phyloP scores from a whole-genome alignment of 2,888 invertebrate genomes.

The Megamerina dolium region DNA sequence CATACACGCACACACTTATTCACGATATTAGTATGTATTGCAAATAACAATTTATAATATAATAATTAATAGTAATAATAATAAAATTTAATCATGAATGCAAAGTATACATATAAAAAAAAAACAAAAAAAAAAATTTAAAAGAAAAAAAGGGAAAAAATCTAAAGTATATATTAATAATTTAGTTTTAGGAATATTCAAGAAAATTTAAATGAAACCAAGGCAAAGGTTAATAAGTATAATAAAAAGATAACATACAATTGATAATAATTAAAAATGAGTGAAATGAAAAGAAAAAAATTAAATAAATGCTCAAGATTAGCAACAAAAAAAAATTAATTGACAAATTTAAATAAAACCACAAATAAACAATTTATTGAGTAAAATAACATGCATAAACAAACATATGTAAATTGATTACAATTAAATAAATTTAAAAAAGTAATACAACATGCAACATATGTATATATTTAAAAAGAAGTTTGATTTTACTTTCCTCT shows the following conservation, averaged over 20 bases:
- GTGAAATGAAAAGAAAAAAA: background rate
- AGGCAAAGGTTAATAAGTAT: background rate
- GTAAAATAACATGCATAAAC: conserved; percentile 20
- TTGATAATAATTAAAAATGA: background rate
- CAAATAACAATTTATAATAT: too few species aligned
- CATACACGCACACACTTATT: too few species aligned
- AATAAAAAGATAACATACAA: background rate
- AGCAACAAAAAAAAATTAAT: background rate
- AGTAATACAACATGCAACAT: too few species aligned
- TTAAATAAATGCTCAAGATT: background rate
- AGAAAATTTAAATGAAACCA: conserved; percentile 13
- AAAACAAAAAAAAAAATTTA: conserved; percentile 12
- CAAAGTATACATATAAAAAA: conserved; percentile 17
- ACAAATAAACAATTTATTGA: conserved; percentile 13
- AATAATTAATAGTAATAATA: too few species aligned
- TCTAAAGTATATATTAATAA: background rate
- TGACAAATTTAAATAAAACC: conserved; percentile 27
- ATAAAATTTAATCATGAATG: conserved; percentile 2
- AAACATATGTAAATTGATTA: too few species aligned
- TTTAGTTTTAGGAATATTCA: conserved; percentile 17
- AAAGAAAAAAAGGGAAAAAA: conserved; percentile 18
- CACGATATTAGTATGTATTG: too few species aligned
- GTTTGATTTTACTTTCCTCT: too few species aligned
- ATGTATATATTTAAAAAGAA: too few species aligned
- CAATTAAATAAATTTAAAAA: too few species aligned